Base-by-base conservation (phyloP, 2,888 invertebrate species). In the Pristionchus exspectatus region DNA sequence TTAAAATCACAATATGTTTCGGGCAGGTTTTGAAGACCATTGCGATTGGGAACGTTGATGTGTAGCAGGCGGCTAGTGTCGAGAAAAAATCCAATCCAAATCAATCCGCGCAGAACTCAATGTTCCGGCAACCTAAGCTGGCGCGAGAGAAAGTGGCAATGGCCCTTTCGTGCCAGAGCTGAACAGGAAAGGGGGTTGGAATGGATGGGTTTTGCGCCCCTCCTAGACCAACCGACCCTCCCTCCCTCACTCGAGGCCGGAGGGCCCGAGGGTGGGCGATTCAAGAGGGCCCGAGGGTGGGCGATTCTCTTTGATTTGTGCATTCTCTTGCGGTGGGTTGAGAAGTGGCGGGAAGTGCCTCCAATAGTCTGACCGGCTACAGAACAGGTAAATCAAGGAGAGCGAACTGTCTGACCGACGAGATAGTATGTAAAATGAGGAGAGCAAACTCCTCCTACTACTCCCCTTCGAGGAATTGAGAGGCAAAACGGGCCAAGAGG, bases 71-170 rank as follows among this genome's bases (percentile, higher is more conserved):
- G 9, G 38, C 38, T 3, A n/a, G n/a, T n/a, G n/a, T n/a, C n/a
- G n/a, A n/a, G n/a, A 38, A 38, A 38, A 3, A 2, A 38, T 12
- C 44, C 9, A 50, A 50, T 50, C 44, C 44, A 9, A 50, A 50
- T 50, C 44, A 59, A 56, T 56, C 16, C 16, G 2, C 18, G 24
- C 2, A 63, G 63, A 18, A 74, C 0, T n/a, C 74, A 18, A 30
- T 74, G 74, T 38, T 74, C 74, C 74, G 30, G 27, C 81, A 81
- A 50, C 50, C 38, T 63, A 63, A 63, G 63, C 63, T 24, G 63
- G n/a, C 24, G 63, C 50, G 27, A 81, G 12, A 0, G 7, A 50
- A 81, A 81, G 81, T 81, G 81, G 27, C 27, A 74, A 74, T 81
- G 81, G 38, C 44, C 50, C 30, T 18, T 16, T 21, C 14, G 33